These are phyloP conservation scores for Nasonovia ribisnigri DNA, from an alignment of 2,888 invertebrate species.

Conservation along the genomic window DNA sequence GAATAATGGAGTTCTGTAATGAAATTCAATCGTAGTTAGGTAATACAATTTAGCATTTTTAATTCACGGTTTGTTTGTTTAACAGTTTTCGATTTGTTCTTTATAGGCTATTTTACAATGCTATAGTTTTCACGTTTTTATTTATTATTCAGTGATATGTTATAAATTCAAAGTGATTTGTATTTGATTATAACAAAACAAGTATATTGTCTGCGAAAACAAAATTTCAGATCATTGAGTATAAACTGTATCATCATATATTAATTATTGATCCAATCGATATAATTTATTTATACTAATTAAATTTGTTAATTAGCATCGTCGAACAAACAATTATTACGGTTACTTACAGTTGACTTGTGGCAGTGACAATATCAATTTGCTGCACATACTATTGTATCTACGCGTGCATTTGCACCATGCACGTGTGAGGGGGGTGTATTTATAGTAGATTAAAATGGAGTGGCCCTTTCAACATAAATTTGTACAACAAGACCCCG, in stretches of 20 bases:
- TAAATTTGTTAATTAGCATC: not conserved
- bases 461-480: constrained; percentile 41
- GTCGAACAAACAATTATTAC: not conserved
- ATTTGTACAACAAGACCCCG: constrained; percentile 43
- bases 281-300: not conserved
- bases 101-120: not conserved
- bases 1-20: not conserved
- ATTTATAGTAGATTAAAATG: constrained; percentile 40
- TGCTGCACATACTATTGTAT: not conserved
- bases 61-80: not conserved
- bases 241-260: not conserved
- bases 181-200: not conserved
- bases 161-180: not conserved
- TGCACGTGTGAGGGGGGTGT: not conserved
- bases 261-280: not conserved
- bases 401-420: not conserved
- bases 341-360: not conserved
- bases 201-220: not conserved
- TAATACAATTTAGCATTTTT: not conserved
- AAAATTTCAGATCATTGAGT: not conserved
- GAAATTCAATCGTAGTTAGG: not conserved
- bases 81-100: not conserved
- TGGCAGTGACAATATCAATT: not conserved
- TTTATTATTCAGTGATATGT: not conserved
- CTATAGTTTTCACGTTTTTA: not conserved